Evolutionary conservation across 2,888 invertebrate species (phyloP).

Genomic region (Frankliniella fusca): DNA sequence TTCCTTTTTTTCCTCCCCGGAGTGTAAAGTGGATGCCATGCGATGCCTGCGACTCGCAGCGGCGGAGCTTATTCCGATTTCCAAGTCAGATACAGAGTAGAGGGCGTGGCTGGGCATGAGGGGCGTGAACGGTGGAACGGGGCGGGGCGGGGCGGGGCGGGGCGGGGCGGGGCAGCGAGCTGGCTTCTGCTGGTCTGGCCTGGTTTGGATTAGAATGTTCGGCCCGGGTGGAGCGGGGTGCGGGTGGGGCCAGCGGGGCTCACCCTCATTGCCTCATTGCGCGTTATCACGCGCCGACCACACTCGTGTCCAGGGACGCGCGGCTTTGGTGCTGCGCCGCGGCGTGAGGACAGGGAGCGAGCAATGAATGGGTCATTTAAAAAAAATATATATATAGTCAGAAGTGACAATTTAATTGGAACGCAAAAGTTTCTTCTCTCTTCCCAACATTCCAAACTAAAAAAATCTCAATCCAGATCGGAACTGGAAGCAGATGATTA

Average conservation of each 20-base stretch:
- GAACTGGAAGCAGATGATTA: no score
- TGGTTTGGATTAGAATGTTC: neutral
- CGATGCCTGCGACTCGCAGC: neutral
- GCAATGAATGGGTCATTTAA: no score
- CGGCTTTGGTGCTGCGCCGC: no score
- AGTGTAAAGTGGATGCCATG: neutral
- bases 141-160: no score
- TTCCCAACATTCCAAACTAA: no score
- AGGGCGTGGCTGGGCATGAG: no score
- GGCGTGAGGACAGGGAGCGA: no score
- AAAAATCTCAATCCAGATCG: no score
- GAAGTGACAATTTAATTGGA: no score
- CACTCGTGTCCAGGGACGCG: neutral
- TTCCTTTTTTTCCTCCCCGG: neutral
- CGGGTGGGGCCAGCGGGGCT: neutral
- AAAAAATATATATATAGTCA: no score
- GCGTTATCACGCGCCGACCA: neutral
- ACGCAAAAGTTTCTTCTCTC: no score
- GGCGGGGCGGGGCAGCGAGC: neutral
- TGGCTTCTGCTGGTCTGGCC: neutral
- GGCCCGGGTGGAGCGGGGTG: neutral
- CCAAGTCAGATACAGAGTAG: neutral
- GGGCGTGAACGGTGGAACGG: no score
- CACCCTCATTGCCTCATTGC: neutral
- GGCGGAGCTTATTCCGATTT: constrained; percentile 9